Percentiles rank a stretch among this genome's conserved stretches.
Conservation (phyloP, 2,797 vertebrate species). For the Arvicola amphibius region DNA sequence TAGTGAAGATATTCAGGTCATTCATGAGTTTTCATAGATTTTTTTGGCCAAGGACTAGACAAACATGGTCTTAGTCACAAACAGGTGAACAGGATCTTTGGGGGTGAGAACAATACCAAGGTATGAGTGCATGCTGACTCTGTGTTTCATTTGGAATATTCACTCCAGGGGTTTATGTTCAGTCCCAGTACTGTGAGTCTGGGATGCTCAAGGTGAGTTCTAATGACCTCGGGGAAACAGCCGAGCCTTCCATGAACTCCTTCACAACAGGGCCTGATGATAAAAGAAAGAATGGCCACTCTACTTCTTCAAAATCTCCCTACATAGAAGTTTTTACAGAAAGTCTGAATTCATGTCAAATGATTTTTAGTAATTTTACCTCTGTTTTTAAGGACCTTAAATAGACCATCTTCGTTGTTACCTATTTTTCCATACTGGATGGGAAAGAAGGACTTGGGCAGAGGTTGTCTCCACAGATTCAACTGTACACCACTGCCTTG, state of each 20-base stretch:
- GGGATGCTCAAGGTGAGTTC: background rate
- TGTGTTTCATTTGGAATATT: background rate
- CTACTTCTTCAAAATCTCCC: background rate
- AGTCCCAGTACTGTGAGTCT: background rate
- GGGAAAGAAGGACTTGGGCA: rapidly evolving
- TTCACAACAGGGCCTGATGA: background rate
- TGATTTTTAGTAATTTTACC: background rate
- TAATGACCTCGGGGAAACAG: background rate
- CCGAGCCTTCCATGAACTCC: background rate
- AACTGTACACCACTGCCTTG: background rate
- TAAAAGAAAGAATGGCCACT: background rate
- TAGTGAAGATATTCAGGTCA: background rate
- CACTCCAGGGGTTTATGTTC: background rate
- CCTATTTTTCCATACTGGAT: background rate
- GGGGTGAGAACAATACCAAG: rapidly evolving
- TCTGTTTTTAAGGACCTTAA: background rate
- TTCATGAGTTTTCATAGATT: background rate
- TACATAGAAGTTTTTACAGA: background rate
- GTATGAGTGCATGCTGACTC: background rate
- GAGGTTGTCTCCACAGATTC: too few species aligned
- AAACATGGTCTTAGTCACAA: background rate
- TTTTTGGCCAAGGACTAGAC: background rate
- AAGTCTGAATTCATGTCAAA: background rate
- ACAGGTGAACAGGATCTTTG: background rate
- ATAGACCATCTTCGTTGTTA: background rate